Evolutionary conservation across 2,888 invertebrate species (phyloP).

Genomic region (Agriopis leucophaearia): DNA sequence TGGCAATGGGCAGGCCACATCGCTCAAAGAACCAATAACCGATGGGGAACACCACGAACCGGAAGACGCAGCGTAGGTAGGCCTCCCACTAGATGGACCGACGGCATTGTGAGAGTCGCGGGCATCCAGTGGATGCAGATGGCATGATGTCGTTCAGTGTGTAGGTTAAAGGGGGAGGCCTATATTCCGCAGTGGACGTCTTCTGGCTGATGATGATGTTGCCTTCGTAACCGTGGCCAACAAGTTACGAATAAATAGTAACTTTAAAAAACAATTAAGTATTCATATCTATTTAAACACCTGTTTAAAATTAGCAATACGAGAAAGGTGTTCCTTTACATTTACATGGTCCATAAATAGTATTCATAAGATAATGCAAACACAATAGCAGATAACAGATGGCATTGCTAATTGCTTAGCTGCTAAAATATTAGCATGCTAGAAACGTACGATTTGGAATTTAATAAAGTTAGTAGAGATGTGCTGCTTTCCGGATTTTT

Average conservation of each 20-base stretch:
- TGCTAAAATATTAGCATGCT: constrained; percentile 43
- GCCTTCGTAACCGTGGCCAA: too few relatives aligned
- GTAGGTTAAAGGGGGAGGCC: too few relatives aligned
- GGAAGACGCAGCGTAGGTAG: too few relatives aligned
- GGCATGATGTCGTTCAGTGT: too few relatives aligned
- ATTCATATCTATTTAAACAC: constrained; percentile 1
- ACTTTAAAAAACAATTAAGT: not conserved
- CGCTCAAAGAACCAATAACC: too few relatives aligned
- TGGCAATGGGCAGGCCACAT: too few relatives aligned
- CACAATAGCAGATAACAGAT: constrained; percentile 27
- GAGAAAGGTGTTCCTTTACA: constrained; percentile 17
- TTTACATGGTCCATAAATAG: constrained; percentile 22
- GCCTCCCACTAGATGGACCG: too few relatives aligned
- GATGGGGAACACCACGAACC: too few relatives aligned
- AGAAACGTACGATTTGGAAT: constrained; percentile 15
- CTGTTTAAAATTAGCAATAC: constrained; percentile 15
- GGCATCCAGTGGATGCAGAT: too few relatives aligned
- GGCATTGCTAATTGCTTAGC: constrained; percentile 42
- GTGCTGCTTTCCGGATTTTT: not conserved
- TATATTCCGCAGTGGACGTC: too few relatives aligned
- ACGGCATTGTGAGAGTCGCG: too few relatives aligned
- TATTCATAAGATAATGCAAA: constrained; percentile 7
- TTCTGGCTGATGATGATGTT: too few relatives aligned
- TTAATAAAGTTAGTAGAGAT: constrained; percentile 9
- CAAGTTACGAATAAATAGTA: not conserved